A percentile compares a stretch with the other conserved stretches of the same genome.
These are phyloP conservation scores for Blastobasis adustella DNA, from an alignment of 2,888 invertebrate genomes.

Conservation along the genomic window DNA sequence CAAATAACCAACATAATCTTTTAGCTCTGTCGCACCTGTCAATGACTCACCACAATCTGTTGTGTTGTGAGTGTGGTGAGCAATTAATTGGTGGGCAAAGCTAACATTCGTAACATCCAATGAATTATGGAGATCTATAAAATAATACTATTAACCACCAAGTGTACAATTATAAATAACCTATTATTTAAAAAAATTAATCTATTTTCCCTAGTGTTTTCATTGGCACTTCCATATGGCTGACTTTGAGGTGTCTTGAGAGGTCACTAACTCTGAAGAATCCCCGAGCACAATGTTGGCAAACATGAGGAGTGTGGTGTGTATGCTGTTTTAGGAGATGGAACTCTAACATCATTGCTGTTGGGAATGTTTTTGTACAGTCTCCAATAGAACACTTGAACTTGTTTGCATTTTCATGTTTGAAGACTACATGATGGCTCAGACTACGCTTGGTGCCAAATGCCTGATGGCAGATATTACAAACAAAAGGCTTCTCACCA, in stretches of 20 bases:
- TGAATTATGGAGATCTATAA: too few relatives aligned
- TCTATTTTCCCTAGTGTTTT: conserved; percentile 18
- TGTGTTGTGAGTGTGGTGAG: too few relatives aligned
- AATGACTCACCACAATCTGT: too few relatives aligned
- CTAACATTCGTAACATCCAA: too few relatives aligned
- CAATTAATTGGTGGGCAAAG: too few relatives aligned
- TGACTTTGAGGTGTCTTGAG: conserved; percentile 50
- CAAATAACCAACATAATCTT: too few relatives aligned
- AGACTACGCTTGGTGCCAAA: conserved; percentile 51
- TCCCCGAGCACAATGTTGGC: conserved; percentile 56
- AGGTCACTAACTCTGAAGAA: conserved; percentile 61
- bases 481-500: conserved; percentile 64
- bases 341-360: conserved; percentile 58
- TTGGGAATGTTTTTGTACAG: conserved; percentile 55
- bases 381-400: conserved; percentile 58
- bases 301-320: conserved; percentile 57
- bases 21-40: too few relatives aligned
- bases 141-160: too few relatives aligned
- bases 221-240: conserved; percentile 42
- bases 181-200: background rate
- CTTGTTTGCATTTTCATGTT: conserved; percentile 56
- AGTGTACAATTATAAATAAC: background rate
- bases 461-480: conserved; percentile 47
- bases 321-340: conserved; percentile 63
- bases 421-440: conserved; percentile 54